Conservation (phyloP, 2,113 vertebrate genomes). For the Gymnorhina tibicen region DNA sequence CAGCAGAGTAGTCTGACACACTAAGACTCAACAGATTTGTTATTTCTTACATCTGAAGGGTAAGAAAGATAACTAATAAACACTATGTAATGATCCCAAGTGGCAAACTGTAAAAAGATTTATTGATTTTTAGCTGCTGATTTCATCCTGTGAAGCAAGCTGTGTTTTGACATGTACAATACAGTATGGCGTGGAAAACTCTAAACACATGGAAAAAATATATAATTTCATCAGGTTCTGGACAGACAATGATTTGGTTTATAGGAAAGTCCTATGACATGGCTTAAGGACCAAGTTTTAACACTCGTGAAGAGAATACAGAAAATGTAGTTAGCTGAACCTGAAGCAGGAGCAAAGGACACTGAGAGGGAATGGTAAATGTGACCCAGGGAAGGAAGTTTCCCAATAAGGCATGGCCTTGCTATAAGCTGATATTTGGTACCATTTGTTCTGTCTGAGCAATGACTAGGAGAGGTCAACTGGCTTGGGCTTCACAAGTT, state of each 20-base stretch:
- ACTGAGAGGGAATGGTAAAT: background rate
- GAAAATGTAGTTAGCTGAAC: background rate
- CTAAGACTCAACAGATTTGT: background rate
- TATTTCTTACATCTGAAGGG: background rate
- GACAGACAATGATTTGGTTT: background rate
- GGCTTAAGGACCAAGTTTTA: background rate
- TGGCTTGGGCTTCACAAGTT: background rate
- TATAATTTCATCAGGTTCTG: background rate
- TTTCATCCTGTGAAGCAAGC: background rate
- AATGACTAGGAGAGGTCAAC: background rate
- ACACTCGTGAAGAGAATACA: background rate
- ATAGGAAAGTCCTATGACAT: background rate
- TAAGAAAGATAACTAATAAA: background rate
- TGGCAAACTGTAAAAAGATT: background rate
- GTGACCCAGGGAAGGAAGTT: background rate
- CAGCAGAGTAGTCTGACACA: background rate
- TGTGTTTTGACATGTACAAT: background rate
- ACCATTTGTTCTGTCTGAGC: background rate
- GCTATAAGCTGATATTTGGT: background rate
- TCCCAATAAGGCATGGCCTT: background rate
- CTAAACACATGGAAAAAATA: background rate
- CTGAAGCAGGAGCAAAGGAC: background rate
- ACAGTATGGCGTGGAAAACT: background rate
- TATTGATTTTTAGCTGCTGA: background rate
- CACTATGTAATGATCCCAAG: background rate